Base-by-base conservation (phyloP, 1,140 invertebrate species). In the Rhopalosiphum maidis region DNA sequence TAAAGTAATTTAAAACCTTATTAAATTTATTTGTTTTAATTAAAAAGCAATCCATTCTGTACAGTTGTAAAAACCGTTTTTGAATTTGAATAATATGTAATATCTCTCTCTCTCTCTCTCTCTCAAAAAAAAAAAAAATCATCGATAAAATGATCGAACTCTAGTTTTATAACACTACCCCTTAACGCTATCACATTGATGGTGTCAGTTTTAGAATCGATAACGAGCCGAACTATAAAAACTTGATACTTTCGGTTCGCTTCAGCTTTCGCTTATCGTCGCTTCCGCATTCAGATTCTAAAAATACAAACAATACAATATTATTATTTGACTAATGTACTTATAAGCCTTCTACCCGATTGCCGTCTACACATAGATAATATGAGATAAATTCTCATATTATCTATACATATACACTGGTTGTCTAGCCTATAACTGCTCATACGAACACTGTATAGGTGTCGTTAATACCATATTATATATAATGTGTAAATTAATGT, bases 21-120 rank as follows among this genome's bases (percentile, higher is more conserved):
- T 77, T 77, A 77, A 77, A 77, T 77, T n/a, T n/a, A 77, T 77
- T 77, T 77, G n/a, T 77, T 77, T 77, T n/a, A 77, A 77, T 18
- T 77, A 77, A 77, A n/a, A 77, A n/a, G 30, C 30, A 1, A 77
- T 77, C n/a, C 30, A n/a, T 77, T 6, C n/a, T 77, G 60, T n/a
- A n/a, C n/a, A 15, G 15, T 21, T n/a, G 60, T 77, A 77, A 77
- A 77, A 54, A 77, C 11, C 15, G 3, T 77, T 77, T 77, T 77
- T n/a, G 15, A n/a, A 77, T 77, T 77, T 77, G 30, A n/a, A 77
- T 77, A 77, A 77, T n/a, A 77, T 77, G 30, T n/a, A 77, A 77
- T 77, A 77, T 77, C n/a, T 77, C 15, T 41, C 41, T 41, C 41
- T 41, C 2, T 41, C 2, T 37, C 15, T n/a, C n/a, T n/a, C n/a